Evolutionary conservation across 2,113 vertebrate genomes (phyloP).

Genomic region (Columbina picui): DNA sequence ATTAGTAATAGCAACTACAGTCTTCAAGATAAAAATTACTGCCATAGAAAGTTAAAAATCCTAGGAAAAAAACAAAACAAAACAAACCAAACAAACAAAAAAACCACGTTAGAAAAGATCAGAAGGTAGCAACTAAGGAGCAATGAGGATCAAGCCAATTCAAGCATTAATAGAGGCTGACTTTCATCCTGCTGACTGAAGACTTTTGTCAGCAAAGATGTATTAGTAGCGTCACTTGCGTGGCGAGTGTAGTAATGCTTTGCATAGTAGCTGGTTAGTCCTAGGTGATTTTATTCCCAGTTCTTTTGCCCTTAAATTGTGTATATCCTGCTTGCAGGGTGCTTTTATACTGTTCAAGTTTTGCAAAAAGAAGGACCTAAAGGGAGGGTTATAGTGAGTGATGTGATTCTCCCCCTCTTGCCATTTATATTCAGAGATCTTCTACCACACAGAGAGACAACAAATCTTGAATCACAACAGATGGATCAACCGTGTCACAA

Average conservation of each 20-base stretch:
- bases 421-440: not conserved
- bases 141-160: not conserved
- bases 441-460: not conserved
- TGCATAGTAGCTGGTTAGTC: not conserved
- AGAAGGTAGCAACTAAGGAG: not conserved
- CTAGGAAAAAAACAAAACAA: not conserved
- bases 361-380: not conserved
- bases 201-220: not conserved
- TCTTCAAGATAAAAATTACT: not conserved
- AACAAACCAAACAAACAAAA: too few species aligned
- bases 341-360: not conserved
- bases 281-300: not conserved
- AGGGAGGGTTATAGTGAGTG: not conserved
- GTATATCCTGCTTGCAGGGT: not conserved
- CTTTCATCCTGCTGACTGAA: not conserved
- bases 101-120: not conserved
- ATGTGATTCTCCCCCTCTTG: not conserved
- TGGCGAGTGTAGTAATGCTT: not conserved
- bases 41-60: not conserved
- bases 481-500: not conserved
- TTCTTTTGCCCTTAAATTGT: not conserved
- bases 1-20: not conserved
- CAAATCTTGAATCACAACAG: not conserved
- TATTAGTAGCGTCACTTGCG: not conserved
- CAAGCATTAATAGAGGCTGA: not conserved